Evolutionary conservation across 2,888 invertebrate genomes (phyloP).

Genomic region (Spilosoma lubricipeda): DNA sequence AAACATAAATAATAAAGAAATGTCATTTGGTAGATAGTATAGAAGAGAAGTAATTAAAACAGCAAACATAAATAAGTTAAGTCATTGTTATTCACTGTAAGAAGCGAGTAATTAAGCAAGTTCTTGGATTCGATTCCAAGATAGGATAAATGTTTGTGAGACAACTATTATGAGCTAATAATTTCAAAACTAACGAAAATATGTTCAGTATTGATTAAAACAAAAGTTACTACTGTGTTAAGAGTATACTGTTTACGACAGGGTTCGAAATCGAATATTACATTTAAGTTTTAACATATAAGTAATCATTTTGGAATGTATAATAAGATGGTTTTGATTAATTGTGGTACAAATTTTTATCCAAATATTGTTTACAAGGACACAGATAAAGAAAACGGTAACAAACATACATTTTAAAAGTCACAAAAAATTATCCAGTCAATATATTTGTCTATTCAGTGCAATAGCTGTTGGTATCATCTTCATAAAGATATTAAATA

Average conservation of each 20-base stretch:
- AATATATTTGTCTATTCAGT: not conserved
- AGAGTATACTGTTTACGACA: not conserved
- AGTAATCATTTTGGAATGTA: not conserved
- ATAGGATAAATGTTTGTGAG: too few species aligned
- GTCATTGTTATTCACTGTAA: too few species aligned
- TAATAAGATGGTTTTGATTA: not conserved
- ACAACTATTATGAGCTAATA: too few species aligned
- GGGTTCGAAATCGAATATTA: not conserved
- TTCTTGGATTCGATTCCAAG: too few species aligned
- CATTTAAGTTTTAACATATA: too few species aligned
- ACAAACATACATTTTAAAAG: not conserved
- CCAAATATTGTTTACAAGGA: not conserved
- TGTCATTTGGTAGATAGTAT: too few species aligned
- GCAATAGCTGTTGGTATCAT: not conserved
- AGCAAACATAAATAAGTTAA: too few species aligned
- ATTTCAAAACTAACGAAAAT: not conserved
- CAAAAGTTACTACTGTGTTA: not conserved
- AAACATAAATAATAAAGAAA: too few species aligned
- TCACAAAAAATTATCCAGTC: not conserved
- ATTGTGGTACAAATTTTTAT: not conserved
- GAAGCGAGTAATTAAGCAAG: too few species aligned
- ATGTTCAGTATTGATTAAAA: not conserved
- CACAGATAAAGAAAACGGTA: not conserved
- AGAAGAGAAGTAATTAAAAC: too few species aligned
- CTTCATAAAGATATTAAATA: too few species aligned